Evolutionary conservation across 92 coral and sea anemone genomes (phyloP).

Genomic region (Chrysogorgia sp.): DNA sequence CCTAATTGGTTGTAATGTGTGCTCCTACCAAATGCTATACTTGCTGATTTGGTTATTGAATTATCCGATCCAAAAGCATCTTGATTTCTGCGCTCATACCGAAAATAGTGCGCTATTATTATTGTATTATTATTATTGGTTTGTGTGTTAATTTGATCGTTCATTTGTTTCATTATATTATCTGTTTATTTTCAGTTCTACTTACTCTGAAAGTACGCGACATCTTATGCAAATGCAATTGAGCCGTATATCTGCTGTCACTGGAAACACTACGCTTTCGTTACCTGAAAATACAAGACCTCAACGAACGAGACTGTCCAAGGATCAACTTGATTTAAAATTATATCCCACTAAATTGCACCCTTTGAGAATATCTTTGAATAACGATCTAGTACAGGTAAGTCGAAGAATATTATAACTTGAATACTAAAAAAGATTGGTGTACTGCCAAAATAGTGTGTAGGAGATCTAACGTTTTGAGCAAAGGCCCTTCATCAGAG

Average conservation of each 20-base stretch:
- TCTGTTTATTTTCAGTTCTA: not conserved
- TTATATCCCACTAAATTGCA: not conserved
- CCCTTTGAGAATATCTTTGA: not conserved
- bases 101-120: too few species aligned
- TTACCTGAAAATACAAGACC: not conserved
- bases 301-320: not conserved
- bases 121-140: not conserved
- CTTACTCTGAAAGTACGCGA: not conserved
- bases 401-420: not conserved
- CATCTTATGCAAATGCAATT: constrained; percentile 18
- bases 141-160: not conserved
- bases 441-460: too few species aligned
- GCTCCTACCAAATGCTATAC: too few species aligned
- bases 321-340: not conserved
- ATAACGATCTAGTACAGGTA: not conserved
- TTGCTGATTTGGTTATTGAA: too few species aligned
- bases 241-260: not conserved
- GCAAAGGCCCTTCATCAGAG: too few species aligned
- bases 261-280: constrained; percentile 1
- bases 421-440: too few species aligned
- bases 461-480: too few species aligned
- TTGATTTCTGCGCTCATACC: too few species aligned
- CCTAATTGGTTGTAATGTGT: too few species aligned
- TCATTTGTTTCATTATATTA: not conserved
- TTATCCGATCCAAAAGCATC: too few species aligned